Evolutionary conservation across 2,113 vertebrate genomes (phyloP).

Genomic region (Rhinogobius similis): DNA sequence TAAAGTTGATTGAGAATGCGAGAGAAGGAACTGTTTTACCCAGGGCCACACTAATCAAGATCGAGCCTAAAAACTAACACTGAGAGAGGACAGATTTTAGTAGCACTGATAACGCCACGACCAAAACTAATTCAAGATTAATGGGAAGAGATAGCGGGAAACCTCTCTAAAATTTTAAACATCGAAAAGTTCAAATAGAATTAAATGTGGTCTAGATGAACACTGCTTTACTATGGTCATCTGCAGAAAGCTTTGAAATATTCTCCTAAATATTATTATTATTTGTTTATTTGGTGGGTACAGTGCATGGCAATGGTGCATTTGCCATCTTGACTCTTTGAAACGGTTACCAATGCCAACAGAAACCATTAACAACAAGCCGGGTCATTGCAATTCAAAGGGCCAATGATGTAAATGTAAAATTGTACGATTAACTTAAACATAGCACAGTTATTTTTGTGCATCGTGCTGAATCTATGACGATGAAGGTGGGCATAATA

Average conservation of each 20-base stretch:
- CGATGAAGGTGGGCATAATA: too few species aligned
- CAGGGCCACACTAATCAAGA: background rate
- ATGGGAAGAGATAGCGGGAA: conserved; percentile 5
- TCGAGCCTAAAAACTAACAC: background rate
- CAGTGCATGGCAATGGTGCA: too few species aligned
- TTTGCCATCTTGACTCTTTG: background rate
- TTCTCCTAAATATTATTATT: background rate
- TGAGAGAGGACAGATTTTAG: background rate
- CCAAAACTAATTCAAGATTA: conserved; percentile 4
- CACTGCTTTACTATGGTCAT: background rate
- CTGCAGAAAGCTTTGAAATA: background rate
- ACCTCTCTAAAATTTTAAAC: background rate
- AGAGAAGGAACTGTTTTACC: background rate
- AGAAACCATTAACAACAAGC: too few species aligned
- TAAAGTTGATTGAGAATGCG: conserved; percentile 3
- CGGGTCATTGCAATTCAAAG: too few species aligned
- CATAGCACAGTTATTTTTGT: background rate
- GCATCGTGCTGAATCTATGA: background rate
- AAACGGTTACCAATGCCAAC: too few species aligned
- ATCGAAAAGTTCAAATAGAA: background rate
- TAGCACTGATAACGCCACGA: background rate
- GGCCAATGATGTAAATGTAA: too few species aligned
- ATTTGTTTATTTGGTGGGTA: too few species aligned
- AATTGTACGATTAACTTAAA: too few species aligned
- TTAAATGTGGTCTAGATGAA: background rate